Base-by-base conservation (phyloP, 2,888 invertebrate genomes). In the Cerastis rubricosa region DNA sequence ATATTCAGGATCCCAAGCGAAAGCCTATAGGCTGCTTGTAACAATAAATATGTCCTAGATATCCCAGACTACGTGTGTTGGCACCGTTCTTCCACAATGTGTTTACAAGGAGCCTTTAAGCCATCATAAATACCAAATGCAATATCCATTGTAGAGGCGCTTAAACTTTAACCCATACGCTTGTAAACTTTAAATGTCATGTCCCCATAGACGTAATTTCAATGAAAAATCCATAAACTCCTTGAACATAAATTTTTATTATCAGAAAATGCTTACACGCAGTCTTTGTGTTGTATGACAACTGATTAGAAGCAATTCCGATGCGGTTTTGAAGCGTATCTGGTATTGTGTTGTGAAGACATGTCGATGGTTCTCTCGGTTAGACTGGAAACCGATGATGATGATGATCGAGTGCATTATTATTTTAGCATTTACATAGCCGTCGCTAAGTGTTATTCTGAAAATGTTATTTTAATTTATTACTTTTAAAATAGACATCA, bases 241-340 rank as follows among this genome's bases (percentile, higher is more conserved):
- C 70, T 29, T 61, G 61, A 63, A 54, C n/a, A 25, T 35, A 57
- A 25, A 49, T 29, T 81, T 81, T 84, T 76, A 74, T 61, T 74
- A 76, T 51, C 51, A 49, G 64, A 70, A 79, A 66, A 64, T 8
- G 73, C 43, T 47, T 73, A 40, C 59, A 43, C 17, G 70, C 68
- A 43, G 51, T 76, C 9, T 64, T 80, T 57, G 49, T 74, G 45
- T 29, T 47, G 64, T 74, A 69, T 76, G n/a, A 76, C 68, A 64
- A 61, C 74, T 70, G 69, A 74, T 84, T 84, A 81, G 63, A 49
- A 78, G 74, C 65, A 65, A 85, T 85, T 85, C 66, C 76, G 17
- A 86, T 86, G 81, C 86, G 40, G n/a, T 45, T 57, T 73, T 14
- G 66, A 43, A 47, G 43, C 22, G 78, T 57, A 66, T 74, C 22